These are phyloP conservation scores for Poecilia gillii DNA, from an alignment of 2,797 vertebrate genomes.

Conservation along the genomic window DNA sequence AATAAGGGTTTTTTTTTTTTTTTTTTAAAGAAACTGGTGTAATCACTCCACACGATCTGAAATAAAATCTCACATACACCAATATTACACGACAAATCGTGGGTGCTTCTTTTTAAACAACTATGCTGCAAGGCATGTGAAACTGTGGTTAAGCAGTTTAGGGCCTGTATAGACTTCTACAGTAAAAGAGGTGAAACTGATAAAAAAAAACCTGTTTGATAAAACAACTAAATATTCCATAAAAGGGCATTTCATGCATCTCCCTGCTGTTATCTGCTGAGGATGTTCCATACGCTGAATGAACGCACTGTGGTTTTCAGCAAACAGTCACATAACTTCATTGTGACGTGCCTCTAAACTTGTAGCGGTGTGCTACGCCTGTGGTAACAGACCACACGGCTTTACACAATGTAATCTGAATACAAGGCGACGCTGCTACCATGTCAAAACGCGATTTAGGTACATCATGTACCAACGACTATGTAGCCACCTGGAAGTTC, in stretches of 20 bases:
- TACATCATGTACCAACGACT: conserved; percentile 34
- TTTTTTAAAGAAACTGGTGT: neutral
- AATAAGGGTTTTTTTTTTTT: neutral
- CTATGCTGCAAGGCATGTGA: neutral
- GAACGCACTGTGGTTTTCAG: neutral
- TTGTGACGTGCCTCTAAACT: neutral
- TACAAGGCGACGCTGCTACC: conserved; percentile 15
- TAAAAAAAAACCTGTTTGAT: neutral
- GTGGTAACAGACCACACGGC: neutral
- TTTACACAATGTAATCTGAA: conserved; percentile 15
- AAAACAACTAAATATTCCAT: neutral
- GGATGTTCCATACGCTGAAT: neutral
- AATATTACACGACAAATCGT: neutral
- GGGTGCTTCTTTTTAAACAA: neutral
- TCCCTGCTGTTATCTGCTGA: neutral
- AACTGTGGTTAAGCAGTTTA: neutral
- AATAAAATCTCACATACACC: neutral
- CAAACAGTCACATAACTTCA: neutral
- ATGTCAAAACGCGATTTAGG: conserved; percentile 27
- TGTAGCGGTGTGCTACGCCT: neutral
- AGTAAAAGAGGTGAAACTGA: neutral
- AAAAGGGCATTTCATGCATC: neutral
- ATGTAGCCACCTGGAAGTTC: conserved; percentile 19
- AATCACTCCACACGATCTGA: neutral
- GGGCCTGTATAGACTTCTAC: neutral